phyloP scores from a whole-genome alignment of 2,113 vertebrate species.

The Hyperoodon ampullatus region DNA sequence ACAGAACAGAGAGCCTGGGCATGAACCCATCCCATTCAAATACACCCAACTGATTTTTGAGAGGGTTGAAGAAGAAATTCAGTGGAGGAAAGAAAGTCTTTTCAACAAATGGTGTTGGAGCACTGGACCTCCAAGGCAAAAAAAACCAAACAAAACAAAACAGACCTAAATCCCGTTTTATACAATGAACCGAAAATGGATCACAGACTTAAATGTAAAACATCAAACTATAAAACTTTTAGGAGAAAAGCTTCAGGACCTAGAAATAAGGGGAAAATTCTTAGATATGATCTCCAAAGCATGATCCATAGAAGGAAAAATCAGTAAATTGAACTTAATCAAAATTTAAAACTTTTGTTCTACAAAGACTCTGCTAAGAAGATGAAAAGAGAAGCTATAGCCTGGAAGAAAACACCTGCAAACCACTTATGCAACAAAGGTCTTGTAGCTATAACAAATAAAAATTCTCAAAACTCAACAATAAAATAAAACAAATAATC shows the following conservation, averaged over 20 bases:
- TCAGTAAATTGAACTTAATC: background rate
- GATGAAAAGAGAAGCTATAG: background rate
- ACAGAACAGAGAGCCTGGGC: no score
- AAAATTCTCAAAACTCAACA: background rate
- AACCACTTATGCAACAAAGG: background rate
- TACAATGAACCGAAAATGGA: background rate
- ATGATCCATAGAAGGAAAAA: background rate
- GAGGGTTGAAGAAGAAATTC: background rate
- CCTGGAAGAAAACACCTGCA: background rate
- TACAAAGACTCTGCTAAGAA: background rate
- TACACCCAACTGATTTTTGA: background rate
- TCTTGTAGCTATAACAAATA: background rate
- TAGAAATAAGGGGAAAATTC: background rate
- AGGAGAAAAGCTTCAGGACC: background rate
- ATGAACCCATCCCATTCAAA: fast-evolving
- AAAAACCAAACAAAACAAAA: background rate
- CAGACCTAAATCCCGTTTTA: background rate
- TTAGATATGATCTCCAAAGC: background rate
- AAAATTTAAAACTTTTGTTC: background rate
- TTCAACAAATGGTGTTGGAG: background rate
- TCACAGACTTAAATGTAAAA: background rate
- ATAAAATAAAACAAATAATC: background rate
- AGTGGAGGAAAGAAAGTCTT: background rate
- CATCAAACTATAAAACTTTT: background rate
- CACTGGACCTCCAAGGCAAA: background rate